These are phyloP conservation scores for Tetragonula clypearis DNA, from an alignment of 1,140 invertebrate species.

Conservation along the genomic window DNA sequence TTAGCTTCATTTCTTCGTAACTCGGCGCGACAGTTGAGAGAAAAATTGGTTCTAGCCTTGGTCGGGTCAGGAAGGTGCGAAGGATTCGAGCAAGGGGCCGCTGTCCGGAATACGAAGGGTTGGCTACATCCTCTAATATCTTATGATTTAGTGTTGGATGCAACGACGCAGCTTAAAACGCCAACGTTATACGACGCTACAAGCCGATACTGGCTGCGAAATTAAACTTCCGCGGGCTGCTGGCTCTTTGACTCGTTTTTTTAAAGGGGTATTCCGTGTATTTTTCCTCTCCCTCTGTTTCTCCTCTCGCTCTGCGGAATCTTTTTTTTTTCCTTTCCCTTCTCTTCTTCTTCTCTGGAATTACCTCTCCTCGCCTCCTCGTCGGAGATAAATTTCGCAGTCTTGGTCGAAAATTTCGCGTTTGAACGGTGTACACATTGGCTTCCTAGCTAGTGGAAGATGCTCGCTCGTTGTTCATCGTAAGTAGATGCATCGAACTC, in stretches of 20 bases:
- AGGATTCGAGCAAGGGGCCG: conserved; percentile 58
- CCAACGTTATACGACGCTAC: conserved; percentile 56
- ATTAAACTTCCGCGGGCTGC: conserved; percentile 73
- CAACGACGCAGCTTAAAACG: conserved; percentile 74
- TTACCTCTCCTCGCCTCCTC: too few relatives aligned
- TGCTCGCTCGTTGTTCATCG: not conserved
- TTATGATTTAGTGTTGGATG: conserved; percentile 79
- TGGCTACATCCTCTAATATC: conserved; percentile 75
- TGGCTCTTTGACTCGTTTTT: conserved; percentile 34
- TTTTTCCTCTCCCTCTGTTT: not conserved
- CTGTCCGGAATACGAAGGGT: conserved; percentile 42
- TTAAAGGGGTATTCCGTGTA: conserved; percentile 39
- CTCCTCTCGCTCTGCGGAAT: not conserved
- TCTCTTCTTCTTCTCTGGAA: not conserved
- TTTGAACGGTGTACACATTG: not conserved
- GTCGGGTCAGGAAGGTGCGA: conserved; percentile 61
- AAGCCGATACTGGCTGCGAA: conserved; percentile 72
- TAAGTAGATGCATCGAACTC: not conserved
- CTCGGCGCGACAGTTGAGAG: conserved; percentile 74
- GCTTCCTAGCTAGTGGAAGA: not conserved
- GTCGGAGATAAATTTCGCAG: conserved; percentile 9
- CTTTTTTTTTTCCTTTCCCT: not conserved
- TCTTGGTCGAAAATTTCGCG: conserved; percentile 22
- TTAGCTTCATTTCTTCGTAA: conserved; percentile 76
- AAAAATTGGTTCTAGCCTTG: conserved; percentile 76